Base-by-base conservation (phyloP, 2,113 vertebrate species). In the Caloenas nicobarica region DNA sequence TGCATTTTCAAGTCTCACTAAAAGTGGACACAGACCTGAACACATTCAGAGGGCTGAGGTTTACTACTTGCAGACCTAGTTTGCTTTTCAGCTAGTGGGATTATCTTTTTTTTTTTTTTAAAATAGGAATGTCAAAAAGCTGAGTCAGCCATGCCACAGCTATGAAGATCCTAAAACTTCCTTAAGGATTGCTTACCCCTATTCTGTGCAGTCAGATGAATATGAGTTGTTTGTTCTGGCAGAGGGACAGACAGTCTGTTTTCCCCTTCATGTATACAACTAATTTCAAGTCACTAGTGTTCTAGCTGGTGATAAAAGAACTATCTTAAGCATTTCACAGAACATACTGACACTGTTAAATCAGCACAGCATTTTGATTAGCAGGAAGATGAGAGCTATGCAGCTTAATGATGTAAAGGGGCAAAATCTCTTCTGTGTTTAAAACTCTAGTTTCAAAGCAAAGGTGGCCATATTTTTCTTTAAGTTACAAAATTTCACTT, bases 201-300 rank as follows among this genome's bases (percentile, higher is more conserved):
- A 24, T 88, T 93, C 50, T 34, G 0, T 48, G 89, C 78, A 94
- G 91, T 95, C 91, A 87, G 95, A 94, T 95, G 88, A 96, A 85
- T 78, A 87, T 82, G 96, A 96, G 91, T 84, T 97, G 96, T 94
- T 94, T 94, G 93, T 91, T 96, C 92, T 97, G 96, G 96, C 93
- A 94, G 89, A 93, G 86, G 93, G 88, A 96, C 92, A 94, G 96
- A 53, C 95, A 96, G 95, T 93, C 93, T 97, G 93, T 94, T 96
- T 96, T 95, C 61, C 83, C 38, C 21, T 93, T 76, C 83, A 65
- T 80, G 78, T 91, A 93, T 91, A 92, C 88, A 96, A 88, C 88
- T 94, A 86, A 94, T 96, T 94, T 89, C 82, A 80, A 97, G 84
- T 88, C 88, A 81, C 86, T 89, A 85, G 73, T 96, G 91, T 96